phyloP scores from a whole-genome alignment of 2,888 invertebrate genomes.

The Galerucella calmariensis region DNA sequence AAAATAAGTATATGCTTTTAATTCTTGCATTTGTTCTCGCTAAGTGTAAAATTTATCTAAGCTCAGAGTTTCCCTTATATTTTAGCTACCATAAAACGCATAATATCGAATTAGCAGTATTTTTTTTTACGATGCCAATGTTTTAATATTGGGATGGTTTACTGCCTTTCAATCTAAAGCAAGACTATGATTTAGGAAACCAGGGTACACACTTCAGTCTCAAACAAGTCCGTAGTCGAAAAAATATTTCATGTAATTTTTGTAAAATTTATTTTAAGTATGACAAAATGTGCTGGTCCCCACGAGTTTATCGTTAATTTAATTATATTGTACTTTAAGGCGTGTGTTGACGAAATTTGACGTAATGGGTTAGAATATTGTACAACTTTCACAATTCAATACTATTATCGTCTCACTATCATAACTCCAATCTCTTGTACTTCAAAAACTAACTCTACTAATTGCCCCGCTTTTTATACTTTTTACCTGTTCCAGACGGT shows the following conservation, averaged over 20 bases:
- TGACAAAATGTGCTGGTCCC: slow-evolving; percentile 11
- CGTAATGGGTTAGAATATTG: neutral
- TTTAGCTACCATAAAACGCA: neutral
- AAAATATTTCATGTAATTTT: slow-evolving; percentile 21
- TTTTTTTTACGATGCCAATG: slow-evolving; percentile 2
- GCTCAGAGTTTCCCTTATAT: neutral
- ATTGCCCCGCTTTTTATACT: too few species aligned
- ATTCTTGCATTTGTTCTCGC: too few species aligned
- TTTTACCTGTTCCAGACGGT: too few species aligned
- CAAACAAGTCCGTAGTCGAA: slow-evolving; percentile 25
- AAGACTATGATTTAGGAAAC: slow-evolving; percentile 30
- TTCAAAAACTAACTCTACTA: too few species aligned
- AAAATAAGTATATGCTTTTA: too few species aligned
- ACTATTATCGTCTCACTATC: too few species aligned
- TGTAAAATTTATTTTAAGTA: slow-evolving; percentile 24
- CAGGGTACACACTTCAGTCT: slow-evolving; percentile 35
- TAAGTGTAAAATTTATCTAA: neutral
- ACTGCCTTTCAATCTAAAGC: slow-evolving; percentile 4
- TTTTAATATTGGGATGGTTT: slow-evolving; percentile 12
- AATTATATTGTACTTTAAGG: neutral
- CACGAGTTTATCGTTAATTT: neutral
- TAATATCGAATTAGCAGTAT: slow-evolving; percentile 9
- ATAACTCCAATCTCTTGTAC: too few species aligned
- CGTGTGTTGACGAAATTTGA: neutral
- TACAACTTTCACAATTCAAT: too few species aligned